A percentile compares a stretch with the other conserved stretches of the same genome.
Conservation (phyloP, 1,140 invertebrate species). For the Drosophila arawakana region DNA sequence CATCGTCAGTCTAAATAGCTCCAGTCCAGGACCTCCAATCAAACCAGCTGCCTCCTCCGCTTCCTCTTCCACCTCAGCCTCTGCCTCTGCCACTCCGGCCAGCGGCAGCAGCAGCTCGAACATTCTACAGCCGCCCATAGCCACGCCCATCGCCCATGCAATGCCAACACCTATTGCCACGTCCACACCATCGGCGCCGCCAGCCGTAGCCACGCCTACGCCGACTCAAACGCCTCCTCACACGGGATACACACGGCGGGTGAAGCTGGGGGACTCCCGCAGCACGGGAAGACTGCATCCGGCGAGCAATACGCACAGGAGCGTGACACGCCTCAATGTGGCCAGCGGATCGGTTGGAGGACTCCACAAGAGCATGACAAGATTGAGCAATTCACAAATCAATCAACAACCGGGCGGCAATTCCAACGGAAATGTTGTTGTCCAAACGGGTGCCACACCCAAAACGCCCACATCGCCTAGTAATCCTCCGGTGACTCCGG, state of each 20-base stretch:
- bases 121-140: constrained; percentile 34
- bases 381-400: constrained; percentile 90
- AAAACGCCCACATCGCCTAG: constrained; percentile 61
- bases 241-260: constrained; percentile 87
- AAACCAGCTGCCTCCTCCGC: constrained; percentile 46
- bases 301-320: constrained; percentile 88
- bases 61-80: constrained; percentile 26
- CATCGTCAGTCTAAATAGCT: constrained; percentile 89
- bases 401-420: constrained; percentile 83
- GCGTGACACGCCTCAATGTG: constrained; percentile 90
- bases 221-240: constrained; percentile 66
- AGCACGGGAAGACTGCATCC: constrained; percentile 89
- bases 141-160: constrained; percentile 7
- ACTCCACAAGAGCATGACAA: constrained; percentile 93
- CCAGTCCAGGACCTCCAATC: constrained; percentile 51
- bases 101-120: constrained; percentile 27
- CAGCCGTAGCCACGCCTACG: constrained; percentile 35
- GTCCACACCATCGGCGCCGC: constrained; percentile 35
- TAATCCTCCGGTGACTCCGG: constrained; percentile 79
- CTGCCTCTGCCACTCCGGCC: constrained; percentile 32
- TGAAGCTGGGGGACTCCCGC: constrained; percentile 88
- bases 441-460: constrained; percentile 69
- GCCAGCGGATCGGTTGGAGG: constrained; percentile 90
- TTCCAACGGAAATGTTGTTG: constrained; percentile 78
- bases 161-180: constrained; percentile 6